Conservation (phyloP, 2,113 vertebrate species). For the Microtus pennsylvanicus region DNA sequence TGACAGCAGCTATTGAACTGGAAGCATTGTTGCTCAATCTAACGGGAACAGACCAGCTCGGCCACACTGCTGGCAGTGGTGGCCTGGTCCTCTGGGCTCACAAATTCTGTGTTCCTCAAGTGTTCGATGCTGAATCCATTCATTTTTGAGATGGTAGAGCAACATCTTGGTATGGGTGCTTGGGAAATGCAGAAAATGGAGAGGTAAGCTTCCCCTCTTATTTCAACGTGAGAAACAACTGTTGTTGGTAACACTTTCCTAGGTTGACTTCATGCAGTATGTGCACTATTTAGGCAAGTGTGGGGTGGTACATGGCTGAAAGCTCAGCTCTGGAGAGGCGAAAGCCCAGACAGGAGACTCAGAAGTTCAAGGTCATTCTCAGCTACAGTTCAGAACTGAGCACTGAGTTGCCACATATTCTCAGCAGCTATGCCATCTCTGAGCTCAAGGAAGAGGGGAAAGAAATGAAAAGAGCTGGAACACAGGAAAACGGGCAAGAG, state of each 20-base stretch:
- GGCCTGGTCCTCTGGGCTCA: constrained; percentile 39
- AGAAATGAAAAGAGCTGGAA: neutral
- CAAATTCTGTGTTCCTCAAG: constrained; percentile 26
- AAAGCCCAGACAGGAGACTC: neutral
- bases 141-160: neutral
- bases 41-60: constrained; percentile 48
- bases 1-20: too few species aligned
- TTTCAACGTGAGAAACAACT: constrained; percentile 12
- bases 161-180: neutral
- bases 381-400: neutral
- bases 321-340: neutral
- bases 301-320: neutral
- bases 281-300: neutral
- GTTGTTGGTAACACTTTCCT: neutral
- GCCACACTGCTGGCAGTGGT: neutral
- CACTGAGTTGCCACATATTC: neutral
- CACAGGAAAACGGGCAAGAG: neutral
- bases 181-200: constrained; percentile 46
- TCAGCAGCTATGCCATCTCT: neutral
- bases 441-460: neutral
- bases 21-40: constrained; percentile 26
- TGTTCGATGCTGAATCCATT: constrained; percentile 9
- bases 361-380: neutral
- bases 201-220: neutral
- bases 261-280: neutral